Percentiles rank a stretch among this genome's conserved stretches.
These are phyloP conservation scores for Semaprochilodus insignis DNA, from an alignment of 2,797 vertebrate species.

Conservation along the genomic window DNA sequence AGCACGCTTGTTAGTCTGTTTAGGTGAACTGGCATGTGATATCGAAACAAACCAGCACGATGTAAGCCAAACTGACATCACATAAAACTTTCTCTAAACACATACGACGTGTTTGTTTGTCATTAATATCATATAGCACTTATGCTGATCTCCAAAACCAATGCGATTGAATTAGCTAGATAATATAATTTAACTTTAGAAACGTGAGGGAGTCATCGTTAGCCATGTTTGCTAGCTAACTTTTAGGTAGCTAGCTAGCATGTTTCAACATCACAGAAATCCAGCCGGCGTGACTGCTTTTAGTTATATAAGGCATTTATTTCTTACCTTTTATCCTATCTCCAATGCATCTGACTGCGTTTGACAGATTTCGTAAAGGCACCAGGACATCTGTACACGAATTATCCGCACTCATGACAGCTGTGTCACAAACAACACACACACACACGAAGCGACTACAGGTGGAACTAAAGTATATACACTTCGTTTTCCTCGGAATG, in stretches of 20 bases:
- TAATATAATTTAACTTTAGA: neutral
- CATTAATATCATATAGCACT: neutral
- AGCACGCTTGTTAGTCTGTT: too few species aligned
- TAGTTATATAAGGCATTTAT: neutral
- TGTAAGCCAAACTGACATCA: neutral
- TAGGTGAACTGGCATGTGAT: too few species aligned
- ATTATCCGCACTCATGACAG: slow-evolving; percentile 70
- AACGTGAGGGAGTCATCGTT: neutral
- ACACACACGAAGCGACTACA: neutral
- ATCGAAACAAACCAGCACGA: too few species aligned
- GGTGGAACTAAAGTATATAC: neutral
- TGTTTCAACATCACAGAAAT: neutral
- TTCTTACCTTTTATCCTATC: slow-evolving; percentile 77
- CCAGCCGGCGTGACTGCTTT: neutral
- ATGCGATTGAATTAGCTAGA: neutral
- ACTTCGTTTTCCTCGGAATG: neutral
- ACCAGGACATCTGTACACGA: slow-evolving; percentile 55
- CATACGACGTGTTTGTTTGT: neutral
- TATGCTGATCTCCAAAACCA: neutral
- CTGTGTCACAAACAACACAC: neutral
- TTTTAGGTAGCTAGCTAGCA: too few species aligned
- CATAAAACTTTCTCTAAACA: neutral
- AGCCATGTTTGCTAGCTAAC: neutral
- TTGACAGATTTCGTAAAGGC: slow-evolving; percentile 72
- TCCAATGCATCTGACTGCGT: slow-evolving; percentile 72